Percentiles rank a stretch among this genome's conserved stretches.
These are phyloP conservation scores for Diabrotica balteata DNA, from an alignment of 2,888 invertebrate species.

Conservation along the genomic window DNA sequence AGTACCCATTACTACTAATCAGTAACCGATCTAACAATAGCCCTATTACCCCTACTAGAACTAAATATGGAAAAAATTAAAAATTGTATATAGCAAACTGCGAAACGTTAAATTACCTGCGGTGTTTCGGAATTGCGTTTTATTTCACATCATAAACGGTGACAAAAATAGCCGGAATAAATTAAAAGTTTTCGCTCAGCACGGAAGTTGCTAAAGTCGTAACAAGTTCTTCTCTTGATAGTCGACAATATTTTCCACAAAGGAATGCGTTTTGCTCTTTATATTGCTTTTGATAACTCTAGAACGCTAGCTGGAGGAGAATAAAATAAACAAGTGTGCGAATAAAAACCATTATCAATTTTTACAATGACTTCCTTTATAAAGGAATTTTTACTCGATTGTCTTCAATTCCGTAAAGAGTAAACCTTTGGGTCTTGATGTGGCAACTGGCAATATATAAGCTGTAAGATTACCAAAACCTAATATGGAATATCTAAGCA, in stretches of 20 bases:
- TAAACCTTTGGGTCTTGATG: too few species aligned
- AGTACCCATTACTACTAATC: too few species aligned
- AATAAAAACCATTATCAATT: too few species aligned
- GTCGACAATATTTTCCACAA: slow-evolving; percentile 36
- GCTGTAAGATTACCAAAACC: too few species aligned
- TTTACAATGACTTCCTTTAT: too few species aligned
- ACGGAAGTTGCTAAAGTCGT: slow-evolving; percentile 37
- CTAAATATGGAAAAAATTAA: neutral
- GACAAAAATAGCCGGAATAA: slow-evolving; percentile 43
- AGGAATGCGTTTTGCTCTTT: neutral
- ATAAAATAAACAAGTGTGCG: too few species aligned
- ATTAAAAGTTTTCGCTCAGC: slow-evolving; percentile 41
- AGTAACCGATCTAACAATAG: too few species aligned
- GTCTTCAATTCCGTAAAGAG: too few species aligned
- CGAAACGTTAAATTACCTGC: slow-evolving; percentile 40
- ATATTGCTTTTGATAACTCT: slow-evolving; percentile 1
- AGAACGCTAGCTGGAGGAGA: too few species aligned
- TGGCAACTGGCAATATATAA: too few species aligned
- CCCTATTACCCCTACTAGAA: neutral
- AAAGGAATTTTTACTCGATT: too few species aligned
- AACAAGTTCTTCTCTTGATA: slow-evolving; percentile 39
- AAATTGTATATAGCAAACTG: slow-evolving; percentile 20
- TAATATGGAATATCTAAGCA: too few species aligned
- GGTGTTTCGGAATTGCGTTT: slow-evolving; percentile 41
- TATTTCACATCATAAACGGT: slow-evolving; percentile 40